phyloP scores from a whole-genome alignment of 2,797 vertebrate species.

The Clamator glandarius region DNA sequence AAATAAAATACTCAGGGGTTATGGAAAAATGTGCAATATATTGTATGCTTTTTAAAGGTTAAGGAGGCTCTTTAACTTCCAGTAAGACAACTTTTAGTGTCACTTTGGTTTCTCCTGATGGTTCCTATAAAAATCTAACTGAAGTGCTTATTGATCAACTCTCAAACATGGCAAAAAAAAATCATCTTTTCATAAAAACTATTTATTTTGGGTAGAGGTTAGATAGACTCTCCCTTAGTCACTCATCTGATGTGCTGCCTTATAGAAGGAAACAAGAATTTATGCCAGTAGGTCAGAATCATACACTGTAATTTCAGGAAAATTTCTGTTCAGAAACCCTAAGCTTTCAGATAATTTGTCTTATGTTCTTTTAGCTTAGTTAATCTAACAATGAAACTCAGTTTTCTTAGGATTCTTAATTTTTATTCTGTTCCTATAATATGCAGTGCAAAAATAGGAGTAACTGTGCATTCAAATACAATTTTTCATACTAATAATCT shows the following conservation, averaged over 20 bases:
- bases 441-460: background rate
- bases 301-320: background rate
- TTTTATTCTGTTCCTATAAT: background rate
- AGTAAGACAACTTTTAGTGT: background rate
- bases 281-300: background rate
- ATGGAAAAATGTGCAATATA: background rate
- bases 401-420: background rate
- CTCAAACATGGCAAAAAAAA: background rate
- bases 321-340: background rate
- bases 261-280: background rate
- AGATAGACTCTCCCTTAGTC: background rate
- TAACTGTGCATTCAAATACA: background rate
- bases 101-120: background rate
- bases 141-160: conserved; percentile 15
- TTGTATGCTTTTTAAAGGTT: background rate
- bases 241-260: background rate
- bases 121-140: conserved; percentile 17
- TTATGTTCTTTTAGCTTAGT: background rate
- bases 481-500: background rate
- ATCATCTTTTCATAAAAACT: background rate
- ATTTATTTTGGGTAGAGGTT: background rate
- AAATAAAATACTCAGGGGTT: background rate
- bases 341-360: background rate
- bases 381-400: background rate
- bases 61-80: background rate